Base-by-base conservation (phyloP, 2,113 vertebrate genomes). In the Pungitius pungitius region DNA sequence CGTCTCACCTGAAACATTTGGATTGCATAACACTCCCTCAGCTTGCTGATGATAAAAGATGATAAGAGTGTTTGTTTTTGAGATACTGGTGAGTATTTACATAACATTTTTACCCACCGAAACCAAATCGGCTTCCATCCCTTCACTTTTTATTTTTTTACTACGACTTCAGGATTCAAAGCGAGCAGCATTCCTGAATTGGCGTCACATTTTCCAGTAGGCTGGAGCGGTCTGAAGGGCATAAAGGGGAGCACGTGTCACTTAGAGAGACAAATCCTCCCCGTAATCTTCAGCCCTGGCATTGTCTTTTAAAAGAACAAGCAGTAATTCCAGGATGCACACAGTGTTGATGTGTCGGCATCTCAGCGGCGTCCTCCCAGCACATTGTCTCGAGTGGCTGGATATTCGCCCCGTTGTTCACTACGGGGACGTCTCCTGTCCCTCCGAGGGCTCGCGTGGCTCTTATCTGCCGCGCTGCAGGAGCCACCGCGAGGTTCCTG, bases 401-500 rank as follows among this genome's bases (percentile, higher is more conserved):
- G 71, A 80, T 75, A 73, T 77, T 73, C 77, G 68, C 20, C 12
- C 15, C 26, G 11, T 72, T 72, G 75, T 80, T 84, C 71, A 78
- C 80, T 69, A 58, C 60, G 63, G 73, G 60, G 65, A 17, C 42
- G 26, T 71, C 67, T 70, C 22, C 20, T 18, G 73, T 69, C 71
- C 83, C 82, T 87, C 81, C 79, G 73, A 75, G 69, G 80, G 77
- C 33, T 35, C 33, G 33, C 49, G 17, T 10, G 49, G 49, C 74
- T 85, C 92, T 94, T 94, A 94, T 94, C 92, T 92, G 86, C 74
- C 73, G 77, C 69, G 33, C 87, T 90, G 85, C 93, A 94, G 93
- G 75, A 78, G 82, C 73, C 59, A 39, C 73, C 59, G 71, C 45
- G 67, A n/a, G 87, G 92, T 94, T 94, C 93, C 93, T 93, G 93